Evolutionary conservation across 2,888 invertebrate genomes (phyloP).

Genomic region (Macaria notata): DNA sequence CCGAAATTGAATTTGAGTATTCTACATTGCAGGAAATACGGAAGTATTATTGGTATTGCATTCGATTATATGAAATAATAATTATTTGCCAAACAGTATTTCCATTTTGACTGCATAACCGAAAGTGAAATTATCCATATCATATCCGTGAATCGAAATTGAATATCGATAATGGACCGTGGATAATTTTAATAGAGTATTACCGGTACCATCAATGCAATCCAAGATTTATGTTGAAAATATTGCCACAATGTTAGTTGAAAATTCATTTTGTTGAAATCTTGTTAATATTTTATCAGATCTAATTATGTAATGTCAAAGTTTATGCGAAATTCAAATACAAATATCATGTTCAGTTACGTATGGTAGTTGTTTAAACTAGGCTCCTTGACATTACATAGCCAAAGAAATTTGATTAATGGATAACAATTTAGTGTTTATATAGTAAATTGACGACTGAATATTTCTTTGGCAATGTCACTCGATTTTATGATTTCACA

Average conservation of each 20-base stretch:
- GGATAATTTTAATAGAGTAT: conserved; percentile 25
- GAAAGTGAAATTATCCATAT: conserved; percentile 34
- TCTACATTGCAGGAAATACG: too few relatives aligned
- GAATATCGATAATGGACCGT: conserved; percentile 13
- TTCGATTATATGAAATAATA: too few relatives aligned
- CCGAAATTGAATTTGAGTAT: background rate
- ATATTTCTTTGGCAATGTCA: conserved; percentile 50
- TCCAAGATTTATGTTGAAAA: conserved; percentile 32
- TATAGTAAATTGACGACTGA: conserved; percentile 32
- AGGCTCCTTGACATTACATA: conserved; percentile 58
- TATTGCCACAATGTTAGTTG: conserved; percentile 28
- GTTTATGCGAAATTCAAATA: background rate
- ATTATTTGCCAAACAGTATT: conserved; percentile 6
- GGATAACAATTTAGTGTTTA: background rate
- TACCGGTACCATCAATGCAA: conserved; percentile 32
- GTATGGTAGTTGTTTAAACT: too few relatives aligned
- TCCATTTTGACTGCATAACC: conserved; percentile 30
- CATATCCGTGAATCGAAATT: conserved; percentile 12
- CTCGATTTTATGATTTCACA: conserved; percentile 56
- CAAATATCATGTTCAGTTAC: too few relatives aligned
- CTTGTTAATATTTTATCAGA: background rate
- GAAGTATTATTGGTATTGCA: too few relatives aligned
- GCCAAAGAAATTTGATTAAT: conserved; percentile 45
- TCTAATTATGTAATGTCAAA: conserved; percentile 30
- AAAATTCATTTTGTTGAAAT: conserved; percentile 11